phyloP scores from a whole-genome alignment of 2,888 invertebrate species.

The Stenchaetothrips biformis region DNA sequence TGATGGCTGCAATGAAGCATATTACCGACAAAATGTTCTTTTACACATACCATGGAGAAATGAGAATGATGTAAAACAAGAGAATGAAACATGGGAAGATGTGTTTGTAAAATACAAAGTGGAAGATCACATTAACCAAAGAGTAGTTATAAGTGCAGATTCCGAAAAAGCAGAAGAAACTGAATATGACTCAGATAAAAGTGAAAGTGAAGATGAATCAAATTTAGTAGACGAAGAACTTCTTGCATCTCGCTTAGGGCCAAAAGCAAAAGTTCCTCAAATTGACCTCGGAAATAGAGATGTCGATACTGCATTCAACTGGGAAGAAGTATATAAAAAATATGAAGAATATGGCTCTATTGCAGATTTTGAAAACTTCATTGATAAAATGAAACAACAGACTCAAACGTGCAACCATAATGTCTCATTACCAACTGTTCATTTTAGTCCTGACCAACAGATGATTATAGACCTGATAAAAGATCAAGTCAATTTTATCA shows the following conservation, averaged over 20 bases:
- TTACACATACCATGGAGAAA: constrained; percentile 25
- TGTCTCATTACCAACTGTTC: too few species aligned
- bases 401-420: too few species aligned
- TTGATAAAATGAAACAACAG: too few species aligned
- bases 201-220: background rate
- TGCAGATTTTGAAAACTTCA: too few species aligned
- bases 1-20: background rate
- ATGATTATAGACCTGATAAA: too few species aligned
- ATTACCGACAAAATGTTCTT: constrained; percentile 27
- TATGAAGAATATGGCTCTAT: too few species aligned
- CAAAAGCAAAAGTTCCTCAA: background rate
- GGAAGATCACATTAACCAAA: too few species aligned
- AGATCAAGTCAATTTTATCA: background rate
- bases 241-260: constrained; percentile 18
- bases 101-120: too few species aligned
- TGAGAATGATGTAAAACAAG: background rate
- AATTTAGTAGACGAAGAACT: background rate
- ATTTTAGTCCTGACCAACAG: too few species aligned
- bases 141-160: background rate
- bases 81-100: too few species aligned
- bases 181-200: background rate
- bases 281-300: constrained; percentile 1
- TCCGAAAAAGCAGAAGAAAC: background rate
- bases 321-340: too few species aligned
- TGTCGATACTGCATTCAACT: background rate